These are phyloP conservation scores for Aeoliscus strigatus DNA, from an alignment of 2,797 vertebrate species.

Conservation along the genomic window DNA sequence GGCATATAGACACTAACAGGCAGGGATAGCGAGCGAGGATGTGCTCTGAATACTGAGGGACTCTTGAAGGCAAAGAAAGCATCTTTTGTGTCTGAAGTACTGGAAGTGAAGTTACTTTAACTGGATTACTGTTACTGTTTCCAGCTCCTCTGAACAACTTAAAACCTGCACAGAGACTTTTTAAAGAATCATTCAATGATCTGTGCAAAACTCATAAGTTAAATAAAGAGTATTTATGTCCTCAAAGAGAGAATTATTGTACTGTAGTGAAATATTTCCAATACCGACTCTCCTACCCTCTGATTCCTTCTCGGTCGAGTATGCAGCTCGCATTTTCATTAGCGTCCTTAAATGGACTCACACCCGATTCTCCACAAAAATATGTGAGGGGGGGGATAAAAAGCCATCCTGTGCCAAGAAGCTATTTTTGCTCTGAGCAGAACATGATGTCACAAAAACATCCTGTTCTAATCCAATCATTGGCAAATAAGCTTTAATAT, in stretches of 20 bases:
- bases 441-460: slow-evolving; percentile 51
- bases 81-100: slow-evolving; percentile 21
- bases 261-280: neutral
- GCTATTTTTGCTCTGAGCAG: slow-evolving; percentile 51
- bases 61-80: slow-evolving; percentile 26
- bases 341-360: slow-evolving; percentile 57
- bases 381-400: slow-evolving; percentile 59
- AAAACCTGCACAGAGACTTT: slow-evolving; percentile 1
- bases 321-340: slow-evolving; percentile 38
- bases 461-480: slow-evolving; percentile 32
- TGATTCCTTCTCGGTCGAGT: slow-evolving; percentile 22
- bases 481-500: too few species aligned
- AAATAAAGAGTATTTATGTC: neutral
- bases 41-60: slow-evolving; percentile 63
- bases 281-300: neutral
- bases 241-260: neutral
- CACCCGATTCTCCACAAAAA: slow-evolving; percentile 41
- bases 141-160: neutral
- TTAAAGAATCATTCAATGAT: slow-evolving; percentile 2
- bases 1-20: slow-evolving; percentile 62
- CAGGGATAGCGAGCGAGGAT: slow-evolving; percentile 45
- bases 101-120: slow-evolving; percentile 22
- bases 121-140: slow-evolving; percentile 16
- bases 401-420: slow-evolving; percentile 55
- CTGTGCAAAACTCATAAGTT: neutral